Conservation (phyloP, 2,797 vertebrate genomes). For the Sebastiscus tertius region DNA sequence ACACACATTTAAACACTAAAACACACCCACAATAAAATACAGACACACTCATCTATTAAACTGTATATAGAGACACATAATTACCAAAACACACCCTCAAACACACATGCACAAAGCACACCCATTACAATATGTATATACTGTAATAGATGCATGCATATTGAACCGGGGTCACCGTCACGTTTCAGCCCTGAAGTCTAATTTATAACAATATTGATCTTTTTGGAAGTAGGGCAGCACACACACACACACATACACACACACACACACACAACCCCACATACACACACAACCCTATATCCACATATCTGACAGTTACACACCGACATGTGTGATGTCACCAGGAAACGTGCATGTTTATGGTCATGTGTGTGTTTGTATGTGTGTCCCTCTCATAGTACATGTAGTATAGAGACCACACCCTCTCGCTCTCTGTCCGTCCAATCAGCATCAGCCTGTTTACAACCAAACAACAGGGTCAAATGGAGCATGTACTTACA, state of each 20-base stretch:
- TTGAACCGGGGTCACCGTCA: slow-evolving; percentile 22
- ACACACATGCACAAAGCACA: neutral
- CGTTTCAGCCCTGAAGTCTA: slow-evolving; percentile 26
- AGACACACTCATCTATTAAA: neutral
- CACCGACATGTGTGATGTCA: slow-evolving; percentile 15
- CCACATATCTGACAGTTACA: neutral
- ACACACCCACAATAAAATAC: neutral
- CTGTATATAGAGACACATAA: neutral
- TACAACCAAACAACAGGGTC: slow-evolving; percentile 18
- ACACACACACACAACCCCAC: neutral
- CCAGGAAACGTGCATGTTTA: neutral
- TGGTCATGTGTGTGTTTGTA: neutral
- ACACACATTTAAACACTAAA: neutral
- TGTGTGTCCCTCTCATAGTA: neutral
- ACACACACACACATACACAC: neutral
- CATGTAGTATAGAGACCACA: neutral
- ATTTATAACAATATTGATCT: slow-evolving; percentile 60
- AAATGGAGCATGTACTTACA: neutral
- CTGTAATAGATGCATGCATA: neutral
- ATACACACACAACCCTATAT: neutral
- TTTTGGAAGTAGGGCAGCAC: slow-evolving; percentile 44
- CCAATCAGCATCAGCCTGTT: slow-evolving; percentile 4
- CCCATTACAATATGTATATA: neutral
- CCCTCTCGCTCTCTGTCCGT: neutral
- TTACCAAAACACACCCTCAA: neutral